Evolutionary conservation across 2,113 vertebrate genomes (phyloP).

Genomic region (Lamprotornis superbus): DNA sequence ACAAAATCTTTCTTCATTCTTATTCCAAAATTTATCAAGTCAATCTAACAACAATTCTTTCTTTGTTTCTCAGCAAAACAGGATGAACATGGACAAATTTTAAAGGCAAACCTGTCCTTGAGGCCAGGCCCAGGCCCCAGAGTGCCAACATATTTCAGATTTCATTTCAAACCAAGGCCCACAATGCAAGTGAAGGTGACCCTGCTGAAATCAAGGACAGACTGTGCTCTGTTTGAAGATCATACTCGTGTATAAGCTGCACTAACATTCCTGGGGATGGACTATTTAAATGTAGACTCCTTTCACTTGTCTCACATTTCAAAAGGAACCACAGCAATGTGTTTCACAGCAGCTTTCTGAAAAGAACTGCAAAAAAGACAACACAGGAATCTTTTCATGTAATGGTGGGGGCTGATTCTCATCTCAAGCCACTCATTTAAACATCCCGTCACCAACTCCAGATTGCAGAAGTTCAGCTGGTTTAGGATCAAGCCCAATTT

Average conservation of each 20-base stretch:
- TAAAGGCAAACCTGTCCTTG: not conserved
- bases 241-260: not conserved
- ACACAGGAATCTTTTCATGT: not conserved
- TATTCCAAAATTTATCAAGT: not conserved
- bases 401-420: not conserved
- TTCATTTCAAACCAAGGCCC: not conserved
- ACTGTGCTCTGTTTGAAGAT: not conserved
- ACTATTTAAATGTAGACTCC: not conserved
- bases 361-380: not conserved
- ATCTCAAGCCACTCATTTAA: not conserved
- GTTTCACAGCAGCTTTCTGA: not conserved
- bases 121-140: not conserved
- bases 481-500: not conserved
- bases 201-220: not conserved
- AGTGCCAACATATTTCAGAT: not conserved
- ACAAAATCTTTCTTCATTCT: not conserved
- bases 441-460: not conserved
- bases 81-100: not conserved
- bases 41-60: not conserved
- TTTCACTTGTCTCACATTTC: not conserved
- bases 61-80: not conserved
- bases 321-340: not conserved
- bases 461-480: not conserved
- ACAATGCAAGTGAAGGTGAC: not conserved
- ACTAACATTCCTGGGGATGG: not conserved